phyloP scores from a whole-genome alignment of 2,113 vertebrate species.

The Corythaeola cristata region DNA sequence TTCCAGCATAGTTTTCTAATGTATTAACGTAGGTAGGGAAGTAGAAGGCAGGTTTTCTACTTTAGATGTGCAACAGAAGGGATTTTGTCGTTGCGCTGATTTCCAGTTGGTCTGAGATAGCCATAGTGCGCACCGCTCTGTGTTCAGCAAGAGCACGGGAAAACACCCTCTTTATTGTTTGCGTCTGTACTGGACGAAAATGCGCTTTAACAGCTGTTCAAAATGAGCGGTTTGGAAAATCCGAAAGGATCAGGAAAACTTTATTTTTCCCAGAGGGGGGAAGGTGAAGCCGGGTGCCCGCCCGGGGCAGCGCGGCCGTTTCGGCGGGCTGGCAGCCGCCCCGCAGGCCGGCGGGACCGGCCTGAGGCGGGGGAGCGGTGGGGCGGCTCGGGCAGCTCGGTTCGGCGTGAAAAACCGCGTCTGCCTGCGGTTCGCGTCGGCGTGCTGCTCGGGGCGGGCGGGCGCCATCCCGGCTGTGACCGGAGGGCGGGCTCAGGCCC shows the following conservation, averaged over 20 bases:
- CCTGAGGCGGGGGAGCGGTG: too few species aligned
- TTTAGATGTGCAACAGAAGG: fast-evolving
- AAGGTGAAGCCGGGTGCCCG: background rate
- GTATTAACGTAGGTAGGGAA: background rate
- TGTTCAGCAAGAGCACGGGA: background rate
- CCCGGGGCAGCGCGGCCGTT: background rate
- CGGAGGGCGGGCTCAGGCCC: too few species aligned
- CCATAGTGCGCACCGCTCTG: fast-evolving
- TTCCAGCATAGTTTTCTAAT: background rate
- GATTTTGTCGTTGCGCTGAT: fast-evolving
- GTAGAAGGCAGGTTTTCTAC: background rate
- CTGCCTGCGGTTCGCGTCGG: fast-evolving
- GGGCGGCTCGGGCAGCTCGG: too few species aligned
- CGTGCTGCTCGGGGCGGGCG: fast-evolving
- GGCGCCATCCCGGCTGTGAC: too few species aligned
- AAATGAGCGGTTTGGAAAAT: background rate
- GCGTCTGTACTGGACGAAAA: background rate
- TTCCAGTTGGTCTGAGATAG: background rate
- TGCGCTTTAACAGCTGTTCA: background rate
- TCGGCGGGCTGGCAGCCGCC: background rate
- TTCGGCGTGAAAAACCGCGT: fast-evolving
- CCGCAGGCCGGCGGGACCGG: background rate
- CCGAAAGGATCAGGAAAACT: background rate
- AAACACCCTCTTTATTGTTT: background rate
- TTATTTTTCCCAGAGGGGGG: background rate